Conservation (phyloP, 2,888 invertebrate genomes). For the Miltochrista miniata region DNA sequence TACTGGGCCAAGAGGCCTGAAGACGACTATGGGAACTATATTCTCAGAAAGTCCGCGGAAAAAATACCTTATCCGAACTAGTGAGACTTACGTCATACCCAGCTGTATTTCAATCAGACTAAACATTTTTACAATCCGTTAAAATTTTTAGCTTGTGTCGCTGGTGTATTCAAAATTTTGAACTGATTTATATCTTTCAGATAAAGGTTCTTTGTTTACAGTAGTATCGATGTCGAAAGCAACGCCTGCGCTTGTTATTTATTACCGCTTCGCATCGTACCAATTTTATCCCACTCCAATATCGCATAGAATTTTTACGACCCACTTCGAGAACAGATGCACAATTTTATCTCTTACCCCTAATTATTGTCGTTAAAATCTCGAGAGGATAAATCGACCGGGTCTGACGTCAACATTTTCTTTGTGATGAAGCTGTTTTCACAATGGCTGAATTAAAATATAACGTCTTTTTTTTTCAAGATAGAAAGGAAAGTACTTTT, state of each 20-base stretch:
- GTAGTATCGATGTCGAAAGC: slow-evolving; percentile 23
- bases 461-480: too few species aligned
- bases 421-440: slow-evolving; percentile 18
- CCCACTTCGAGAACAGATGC: slow-evolving; percentile 46
- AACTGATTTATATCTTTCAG: slow-evolving; percentile 29
- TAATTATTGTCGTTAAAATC: slow-evolving; percentile 47
- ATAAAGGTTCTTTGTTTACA: slow-evolving; percentile 26
- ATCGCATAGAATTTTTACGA: slow-evolving; percentile 49
- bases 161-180: slow-evolving; percentile 12
- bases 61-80: too few species aligned
- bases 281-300: slow-evolving; percentile 40
- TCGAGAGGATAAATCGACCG: slow-evolving; percentile 18
- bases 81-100: too few species aligned
- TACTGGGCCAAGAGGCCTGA: too few species aligned
- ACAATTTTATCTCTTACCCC: slow-evolving; percentile 42
- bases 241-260: slow-evolving; percentile 40
- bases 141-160: slow-evolving; percentile 3
- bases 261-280: slow-evolving; percentile 37
- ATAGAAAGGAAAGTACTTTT: not conserved
- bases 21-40: too few species aligned
- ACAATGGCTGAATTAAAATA: not conserved
- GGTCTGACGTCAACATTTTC: slow-evolving; percentile 28
- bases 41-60: too few species aligned
- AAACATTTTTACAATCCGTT: too few species aligned
- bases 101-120: too few species aligned